Base-by-base conservation (phyloP, 2,113 vertebrate genomes). In the Corynorhinus townsendii region DNA sequence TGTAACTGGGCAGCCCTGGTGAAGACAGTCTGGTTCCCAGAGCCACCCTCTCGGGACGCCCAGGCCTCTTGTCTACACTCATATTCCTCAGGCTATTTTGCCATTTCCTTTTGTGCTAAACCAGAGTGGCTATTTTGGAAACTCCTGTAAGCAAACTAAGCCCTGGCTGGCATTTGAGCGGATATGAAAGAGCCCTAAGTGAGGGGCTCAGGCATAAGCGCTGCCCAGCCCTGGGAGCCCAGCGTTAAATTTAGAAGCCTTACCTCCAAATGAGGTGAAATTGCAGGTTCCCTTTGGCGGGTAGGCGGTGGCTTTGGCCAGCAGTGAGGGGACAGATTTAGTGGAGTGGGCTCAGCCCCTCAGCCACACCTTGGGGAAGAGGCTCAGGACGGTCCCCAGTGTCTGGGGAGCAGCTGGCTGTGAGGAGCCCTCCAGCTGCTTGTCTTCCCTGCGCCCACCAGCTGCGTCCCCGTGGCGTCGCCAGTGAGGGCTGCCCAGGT, bases 221-320 rank as follows among this genome's bases (percentile, higher is more conserved):
- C 94, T 4, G 47, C 94, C 94, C 92, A 95, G 94, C 66, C 94
- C 91, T 2, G 2, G 47, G 71, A 75, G 85, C 90, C 93, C 62
- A 38, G 56, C 0, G 2, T 89, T 97, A 97, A 96, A 96, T 96
- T 97, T 97, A 97, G 97, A 87, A 64, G 28, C 77, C 5, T 97
- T 20, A 94, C 97, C 96, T 96, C 95, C 35, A 92, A 93, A 92
- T 80, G 96, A 97, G 96, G 97, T 96, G 90, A 97, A 97, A 97
- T 97, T 97, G 96, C 85, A 97, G 97, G 97, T 95, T 97, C 68
- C 84, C 43, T n/a, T 40, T 0, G 84, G 96, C 68, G 62, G 92
- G 64, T 15, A 38, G 77, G 64, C 64, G 49, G 77, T n/a, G 43
- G 77, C 69, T 24, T 4, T 15, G 90, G 81, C 52, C 35, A 35